Evolutionary conservation across 2,113 vertebrate species (phyloP).

Genomic region (Poeciliopsis prolifica): DNA sequence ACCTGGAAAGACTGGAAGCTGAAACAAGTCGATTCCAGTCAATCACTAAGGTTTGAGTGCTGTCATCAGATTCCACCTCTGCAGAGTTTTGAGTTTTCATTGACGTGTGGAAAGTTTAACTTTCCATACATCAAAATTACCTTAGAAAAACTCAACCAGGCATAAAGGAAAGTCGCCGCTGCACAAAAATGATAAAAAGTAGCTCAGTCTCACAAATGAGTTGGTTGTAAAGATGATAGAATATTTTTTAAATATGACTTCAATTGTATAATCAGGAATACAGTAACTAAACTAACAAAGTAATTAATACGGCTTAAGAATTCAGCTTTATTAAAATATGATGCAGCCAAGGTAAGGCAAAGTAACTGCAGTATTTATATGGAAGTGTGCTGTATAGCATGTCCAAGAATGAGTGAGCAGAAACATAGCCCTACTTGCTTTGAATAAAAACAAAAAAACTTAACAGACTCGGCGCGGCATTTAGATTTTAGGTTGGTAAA

Average conservation of each 20-base stretch:
- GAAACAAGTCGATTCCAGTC: conserved; percentile 7
- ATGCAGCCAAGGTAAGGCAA: background rate
- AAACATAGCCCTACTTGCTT: background rate
- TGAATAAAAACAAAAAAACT: background rate
- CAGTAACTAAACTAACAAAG: no score
- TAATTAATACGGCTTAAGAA: background rate
- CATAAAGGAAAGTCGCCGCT: no score
- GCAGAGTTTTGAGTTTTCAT: background rate
- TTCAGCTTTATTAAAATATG: background rate
- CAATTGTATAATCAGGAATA: no score
- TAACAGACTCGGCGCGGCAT: background rate
- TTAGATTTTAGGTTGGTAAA: background rate
- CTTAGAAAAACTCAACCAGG: no score
- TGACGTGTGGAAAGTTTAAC: no score
- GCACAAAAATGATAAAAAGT: no score
- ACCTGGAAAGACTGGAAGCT: background rate
- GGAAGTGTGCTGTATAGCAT: background rate
- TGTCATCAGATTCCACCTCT: conserved; percentile 14
- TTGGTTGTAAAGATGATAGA: no score
- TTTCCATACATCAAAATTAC: no score
- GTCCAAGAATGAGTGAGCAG: background rate
- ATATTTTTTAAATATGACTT: no score
- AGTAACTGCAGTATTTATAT: background rate
- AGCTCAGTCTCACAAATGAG: no score
- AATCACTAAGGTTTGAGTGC: conserved; percentile 10